Base-by-base conservation (phyloP, 2,888 invertebrate species). In the Metacarcinus magister region DNA sequence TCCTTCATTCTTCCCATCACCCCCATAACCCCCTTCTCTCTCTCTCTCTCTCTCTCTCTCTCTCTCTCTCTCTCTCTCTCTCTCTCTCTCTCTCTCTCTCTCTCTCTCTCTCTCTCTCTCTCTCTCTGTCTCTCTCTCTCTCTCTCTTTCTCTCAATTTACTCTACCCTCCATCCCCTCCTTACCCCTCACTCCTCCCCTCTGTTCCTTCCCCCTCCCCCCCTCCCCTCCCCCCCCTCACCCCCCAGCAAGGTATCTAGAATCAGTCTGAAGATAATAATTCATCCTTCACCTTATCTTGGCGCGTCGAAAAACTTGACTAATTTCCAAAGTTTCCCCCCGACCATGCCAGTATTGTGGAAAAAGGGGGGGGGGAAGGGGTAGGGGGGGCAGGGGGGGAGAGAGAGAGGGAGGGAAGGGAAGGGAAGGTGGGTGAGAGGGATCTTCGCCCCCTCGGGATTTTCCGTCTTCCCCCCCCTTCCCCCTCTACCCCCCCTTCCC, bases 271-370 rank as follows among this genome's bases (percentile, higher is more conserved):
- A 95, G 95, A 92, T 93, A n/a, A n/a, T n/a, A 95, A 93, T 93
- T 95, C 95, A 95, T 95, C 95, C 82, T 92, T 32, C 48, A 92
- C 87, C 92, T 95, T 95, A 95, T 95, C 95, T 67, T 93, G 93
- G 93, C 93, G 93, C 93, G 95, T 95, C 95, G 93, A 95, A 95
- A 95, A 95, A 95, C 48, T 95, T 95, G 95, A 95, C 95, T 95
- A 95, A 95, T 95, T 95, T 95, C 89, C 95, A 95, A 95, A 95
- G 95, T 95, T 95, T 89, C 60, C 89, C 44, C n/a, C n/a, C n/a
- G n/a, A n/a, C 28, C 93, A n/a, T 48, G 87, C 89, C 82, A 93
- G 93, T 93, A 95, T 95, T 93, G 93, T 93, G 93, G 95, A n/a
- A n/a, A n/a, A n/a, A n/a, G n/a, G n/a, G 67, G 95, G 75, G 67